Conservation (phyloP, 2,888 invertebrate genomes). For the Agrotis puta region DNA sequence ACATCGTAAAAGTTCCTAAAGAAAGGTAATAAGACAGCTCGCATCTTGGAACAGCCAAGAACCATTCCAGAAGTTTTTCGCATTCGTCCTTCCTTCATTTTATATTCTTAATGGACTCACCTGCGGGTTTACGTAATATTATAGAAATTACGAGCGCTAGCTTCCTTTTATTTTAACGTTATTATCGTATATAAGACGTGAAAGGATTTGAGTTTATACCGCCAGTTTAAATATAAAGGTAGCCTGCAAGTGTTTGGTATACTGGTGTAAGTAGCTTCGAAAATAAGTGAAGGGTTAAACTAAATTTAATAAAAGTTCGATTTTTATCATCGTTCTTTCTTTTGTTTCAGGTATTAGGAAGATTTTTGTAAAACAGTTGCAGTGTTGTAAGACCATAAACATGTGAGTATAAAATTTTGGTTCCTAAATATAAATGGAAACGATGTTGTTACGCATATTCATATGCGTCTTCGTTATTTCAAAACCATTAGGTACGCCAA, state of each 20-base stretch:
- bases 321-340: not conserved
- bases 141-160: slow-evolving; percentile 68
- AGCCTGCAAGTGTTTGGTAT: slow-evolving; percentile 26
- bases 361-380: not conserved
- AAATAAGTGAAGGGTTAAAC: not conserved
- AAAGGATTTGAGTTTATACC: slow-evolving; percentile 41
- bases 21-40: slow-evolving; percentile 77
- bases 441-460: too few relatives aligned
- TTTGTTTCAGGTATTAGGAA: not conserved
- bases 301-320: not conserved
- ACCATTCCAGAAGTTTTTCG: slow-evolving; percentile 79
- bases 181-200: slow-evolving; percentile 49
- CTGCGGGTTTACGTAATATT: slow-evolving; percentile 72
- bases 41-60: slow-evolving; percentile 73
- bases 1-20: slow-evolving; percentile 71
- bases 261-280: not conserved
- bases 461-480: not conserved
- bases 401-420: not conserved
- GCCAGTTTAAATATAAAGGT: slow-evolving; percentile 6
- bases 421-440: not conserved
- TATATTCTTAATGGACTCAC: slow-evolving; percentile 83
- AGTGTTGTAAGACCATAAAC: not conserved
- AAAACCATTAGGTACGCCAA: not conserved
- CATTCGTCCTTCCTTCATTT: slow-evolving; percentile 79
- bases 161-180: slow-evolving; percentile 60